Conservation (phyloP, 2,113 vertebrate genomes). For the Platysternon megacephalum region DNA sequence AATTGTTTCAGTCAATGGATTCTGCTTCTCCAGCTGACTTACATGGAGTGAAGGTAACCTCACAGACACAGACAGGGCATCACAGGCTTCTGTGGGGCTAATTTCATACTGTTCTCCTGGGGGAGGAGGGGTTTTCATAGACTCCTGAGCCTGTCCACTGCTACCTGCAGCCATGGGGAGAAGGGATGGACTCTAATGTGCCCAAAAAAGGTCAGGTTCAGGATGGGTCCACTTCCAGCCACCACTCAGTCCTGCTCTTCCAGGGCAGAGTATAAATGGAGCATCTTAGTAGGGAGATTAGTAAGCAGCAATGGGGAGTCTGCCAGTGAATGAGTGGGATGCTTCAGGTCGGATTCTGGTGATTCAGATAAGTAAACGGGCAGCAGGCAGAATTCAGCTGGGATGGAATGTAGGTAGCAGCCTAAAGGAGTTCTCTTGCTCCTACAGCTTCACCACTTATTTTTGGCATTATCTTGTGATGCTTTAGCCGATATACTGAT, state of each 20-base stretch:
- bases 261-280: background rate
- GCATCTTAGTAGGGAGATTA: background rate
- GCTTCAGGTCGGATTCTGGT: background rate
- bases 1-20: background rate
- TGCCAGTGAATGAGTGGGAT: rapidly evolving
- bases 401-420: background rate
- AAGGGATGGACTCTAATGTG: background rate
- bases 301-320: background rate
- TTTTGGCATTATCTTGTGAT: background rate
- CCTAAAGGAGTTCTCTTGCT: background rate
- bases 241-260: background rate
- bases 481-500: background rate
- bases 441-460: background rate
- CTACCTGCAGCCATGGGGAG: rapidly evolving
- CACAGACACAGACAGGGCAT: background rate
- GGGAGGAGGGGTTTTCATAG: background rate
- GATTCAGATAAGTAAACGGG: background rate
- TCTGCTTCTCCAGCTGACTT: background rate
- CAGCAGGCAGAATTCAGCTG: background rate
- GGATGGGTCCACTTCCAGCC: rapidly evolving
- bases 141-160: background rate
- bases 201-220: background rate
- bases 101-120: background rate
- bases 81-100: background rate
- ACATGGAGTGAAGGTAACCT: rapidly evolving